A percentile compares a stretch with the other conserved stretches of the same genome.
phyloP scores from a whole-genome alignment of 2,888 invertebrate species.

The Idaea aversata region DNA sequence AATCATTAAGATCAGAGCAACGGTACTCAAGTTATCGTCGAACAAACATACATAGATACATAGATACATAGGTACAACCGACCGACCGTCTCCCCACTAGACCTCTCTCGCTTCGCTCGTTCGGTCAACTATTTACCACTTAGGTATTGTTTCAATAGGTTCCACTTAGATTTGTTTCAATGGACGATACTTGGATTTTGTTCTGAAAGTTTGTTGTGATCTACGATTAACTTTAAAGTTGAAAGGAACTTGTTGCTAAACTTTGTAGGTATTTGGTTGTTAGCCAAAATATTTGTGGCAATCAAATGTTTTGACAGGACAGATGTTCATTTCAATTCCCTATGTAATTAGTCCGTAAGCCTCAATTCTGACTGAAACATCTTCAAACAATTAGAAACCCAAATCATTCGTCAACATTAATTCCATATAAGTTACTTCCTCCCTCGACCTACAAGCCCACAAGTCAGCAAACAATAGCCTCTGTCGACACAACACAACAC shows the following conservation, averaged over 20 bases:
- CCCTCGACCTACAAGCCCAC: background rate
- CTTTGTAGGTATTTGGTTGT: background rate
- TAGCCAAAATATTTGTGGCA: too few species aligned
- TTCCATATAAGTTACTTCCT: background rate
- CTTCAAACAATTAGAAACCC: background rate
- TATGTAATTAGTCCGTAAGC: background rate
- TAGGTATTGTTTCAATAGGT: too few species aligned
- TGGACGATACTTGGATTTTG: background rate
- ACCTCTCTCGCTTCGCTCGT: too few species aligned
- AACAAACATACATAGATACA: too few species aligned
- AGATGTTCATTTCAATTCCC: background rate
- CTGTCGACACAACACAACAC: background rate
- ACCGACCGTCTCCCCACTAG: too few species aligned
- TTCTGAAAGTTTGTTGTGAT: background rate
- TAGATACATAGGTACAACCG: too few species aligned
- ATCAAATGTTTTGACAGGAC: too few species aligned
- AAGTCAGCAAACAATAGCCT: background rate
- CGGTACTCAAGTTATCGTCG: too few species aligned
- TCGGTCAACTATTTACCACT: too few species aligned
- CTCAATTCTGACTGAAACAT: background rate
- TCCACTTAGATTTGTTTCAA: too few species aligned
- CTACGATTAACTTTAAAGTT: background rate
- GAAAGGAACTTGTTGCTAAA: background rate
- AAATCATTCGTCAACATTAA: background rate
- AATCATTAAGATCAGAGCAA: too few species aligned